Percentiles rank a stretch among this genome's conserved stretches.
phyloP scores from a whole-genome alignment of 2,113 vertebrate species.

The Neomonachus schauinslandi region DNA sequence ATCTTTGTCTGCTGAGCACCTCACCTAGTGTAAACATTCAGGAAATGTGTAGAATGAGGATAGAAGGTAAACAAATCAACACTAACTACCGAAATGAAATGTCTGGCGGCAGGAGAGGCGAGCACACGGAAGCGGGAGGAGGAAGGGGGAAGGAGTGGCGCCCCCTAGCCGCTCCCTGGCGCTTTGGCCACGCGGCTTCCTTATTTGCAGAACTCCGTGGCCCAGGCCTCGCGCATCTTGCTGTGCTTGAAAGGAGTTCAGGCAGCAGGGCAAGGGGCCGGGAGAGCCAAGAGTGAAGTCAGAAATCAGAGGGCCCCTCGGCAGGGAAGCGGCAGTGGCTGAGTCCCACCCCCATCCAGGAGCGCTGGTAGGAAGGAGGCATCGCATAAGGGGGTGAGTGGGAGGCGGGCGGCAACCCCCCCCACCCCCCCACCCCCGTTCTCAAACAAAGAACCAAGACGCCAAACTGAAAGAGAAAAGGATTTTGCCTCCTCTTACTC shows the following conservation, averaged over 20 bases:
- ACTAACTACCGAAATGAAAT: background rate
- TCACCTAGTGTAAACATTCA: background rate
- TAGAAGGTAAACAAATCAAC: background rate
- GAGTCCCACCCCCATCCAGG: background rate
- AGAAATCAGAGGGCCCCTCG: background rate
- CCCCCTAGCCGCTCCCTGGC: background rate
- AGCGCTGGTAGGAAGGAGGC: background rate
- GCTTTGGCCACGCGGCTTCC: background rate
- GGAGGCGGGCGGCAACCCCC: background rate
- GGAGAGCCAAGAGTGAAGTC: background rate
- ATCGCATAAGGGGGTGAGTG: background rate
- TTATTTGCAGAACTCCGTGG: background rate
- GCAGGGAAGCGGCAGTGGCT: background rate
- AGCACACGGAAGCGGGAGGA: background rate
- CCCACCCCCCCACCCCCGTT: background rate
- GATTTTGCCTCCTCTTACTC: slow-evolving; percentile 51
- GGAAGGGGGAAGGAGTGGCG: background rate
- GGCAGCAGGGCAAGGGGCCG: background rate
- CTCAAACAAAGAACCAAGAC: slow-evolving; percentile 57
- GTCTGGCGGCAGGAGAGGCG: background rate
- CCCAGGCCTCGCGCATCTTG: background rate
- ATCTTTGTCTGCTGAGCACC: background rate
- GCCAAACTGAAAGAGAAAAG: slow-evolving; percentile 58
- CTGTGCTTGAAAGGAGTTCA: background rate
- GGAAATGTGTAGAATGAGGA: background rate